Evolutionary conservation across 1,140 invertebrate genomes (phyloP), one percentile per base, ranked within the genome.

Genomic region (Lordiphosa mommai): DNA sequence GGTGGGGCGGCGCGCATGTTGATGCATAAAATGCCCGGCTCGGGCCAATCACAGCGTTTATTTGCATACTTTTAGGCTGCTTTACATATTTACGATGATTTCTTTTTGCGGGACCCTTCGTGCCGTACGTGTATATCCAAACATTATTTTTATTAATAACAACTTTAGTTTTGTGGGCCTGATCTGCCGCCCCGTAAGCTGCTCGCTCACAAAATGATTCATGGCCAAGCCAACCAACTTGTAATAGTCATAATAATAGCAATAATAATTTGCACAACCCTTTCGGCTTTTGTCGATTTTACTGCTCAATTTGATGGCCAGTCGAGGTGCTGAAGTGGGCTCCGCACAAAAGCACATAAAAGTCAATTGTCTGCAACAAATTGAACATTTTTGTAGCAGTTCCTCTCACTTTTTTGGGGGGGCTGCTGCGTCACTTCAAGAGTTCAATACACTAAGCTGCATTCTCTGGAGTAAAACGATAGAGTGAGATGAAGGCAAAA

Each of bases 201-300:
- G 1, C 12, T 17, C 14, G 7, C n/a, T 2, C 12, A 57, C 41
- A 46, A 79, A 67, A 61, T 68, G 66, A 76, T 74, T 74, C 65
- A 80, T 37, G 49, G 63, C 10, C 33, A n/a, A 32, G 16, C 17
- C 27, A 40, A 34, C 53, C 64, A 58, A 70, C 61, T 72, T 84
- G 66, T 82, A 67, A 67, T 76, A 64, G 61, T 64, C 67, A 40
- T 65, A 71, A 82, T 80, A 82, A 74, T 82, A 70, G 60, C 66
- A 67, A 80, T 80, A 82, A 82, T 82, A 71, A 82, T 82, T 80
- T 80, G 71, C 66, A 74, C 66, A 82, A 68, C 67, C 76, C 76
- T 74, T 80, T 82, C 55, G 67, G 55, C 51, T 66, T 66, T 41
- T 55, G 76, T 70, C 60, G 63, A 66, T 67, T 82, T 74, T 61